Evolutionary conservation across 2,888 invertebrate species (phyloP), one percentile per base, ranked within the genome.

Genomic region (Marasmarcha lunaedactyla): DNA sequence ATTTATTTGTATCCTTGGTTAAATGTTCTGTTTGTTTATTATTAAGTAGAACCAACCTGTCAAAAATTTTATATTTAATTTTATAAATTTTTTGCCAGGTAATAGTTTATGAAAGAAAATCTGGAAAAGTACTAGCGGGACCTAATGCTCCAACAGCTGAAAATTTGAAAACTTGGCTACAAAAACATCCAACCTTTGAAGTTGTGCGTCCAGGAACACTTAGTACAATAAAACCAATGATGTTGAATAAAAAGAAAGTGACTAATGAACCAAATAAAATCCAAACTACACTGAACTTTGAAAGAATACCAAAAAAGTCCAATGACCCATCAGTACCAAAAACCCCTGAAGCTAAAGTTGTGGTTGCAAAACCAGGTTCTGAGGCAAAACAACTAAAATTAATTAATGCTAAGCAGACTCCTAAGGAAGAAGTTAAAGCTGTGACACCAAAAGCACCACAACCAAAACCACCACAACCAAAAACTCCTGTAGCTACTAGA

Each of bases 121-220:
- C 89, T 25, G 95, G 95, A 2, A 89, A 89, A 52, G 71, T 88
- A 57, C 70, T 91, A 48, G 87, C 88, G 42, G 95, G 94, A 7
- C 86, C 87, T n/a, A 90, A 89, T 60, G 95, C 95, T 30, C 97
- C 97, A 1, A 91, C 90, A 6, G 89, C 91, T 26, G 87, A 88
- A 14, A 92, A 91, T 59, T 81, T 97, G 26, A 90, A 91, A 55
- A 84, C 88, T 14, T 97, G 95, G 95, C 78, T 97, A 7, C 89
- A 91, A 60, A 90, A 90, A 50, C 92, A 97, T 83, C 95, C 95
- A 1, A 91, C 92, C 0, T 96, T 89, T 68, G 94, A 95, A 83
- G 92, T 95, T 0, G 88, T 95, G 3, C 86, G 88, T 44, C 88
- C 90, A 0, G 88, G 86, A n/a, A 84, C 85, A 25, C 54, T 76